These are phyloP conservation scores for Anagyrus pseudococci DNA, from an alignment of 2,888 invertebrate species.

Conservation along the genomic window DNA sequence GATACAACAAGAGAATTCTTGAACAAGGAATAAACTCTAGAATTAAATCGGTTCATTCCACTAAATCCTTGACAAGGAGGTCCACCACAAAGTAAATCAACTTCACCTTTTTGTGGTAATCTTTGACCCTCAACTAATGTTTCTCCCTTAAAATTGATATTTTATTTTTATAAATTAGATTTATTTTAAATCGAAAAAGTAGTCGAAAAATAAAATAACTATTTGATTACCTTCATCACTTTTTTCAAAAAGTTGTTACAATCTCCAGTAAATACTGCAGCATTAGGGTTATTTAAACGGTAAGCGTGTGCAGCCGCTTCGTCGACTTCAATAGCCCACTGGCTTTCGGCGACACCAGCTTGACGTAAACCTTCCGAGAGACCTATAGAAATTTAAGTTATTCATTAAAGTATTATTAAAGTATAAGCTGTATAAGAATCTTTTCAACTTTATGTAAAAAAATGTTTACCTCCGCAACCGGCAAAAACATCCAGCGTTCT, in stretches of 20 bases:
- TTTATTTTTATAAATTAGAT: constrained; percentile 3
- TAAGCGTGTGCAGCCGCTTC: constrained; percentile 82
- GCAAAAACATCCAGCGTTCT: constrained; percentile 82
- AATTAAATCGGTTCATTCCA: constrained; percentile 88
- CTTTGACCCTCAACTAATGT: constrained; percentile 65
- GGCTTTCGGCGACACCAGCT: constrained; percentile 72
- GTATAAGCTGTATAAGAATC: neutral
- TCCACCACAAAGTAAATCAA: constrained; percentile 84
- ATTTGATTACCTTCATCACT: constrained; percentile 68
- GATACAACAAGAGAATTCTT: constrained; percentile 86
- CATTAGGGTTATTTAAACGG: constrained; percentile 75
- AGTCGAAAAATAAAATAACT: constrained; percentile 1
- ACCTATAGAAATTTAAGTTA: constrained; percentile 57
- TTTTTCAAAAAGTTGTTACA: constrained; percentile 76
- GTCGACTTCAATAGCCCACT: constrained; percentile 85
- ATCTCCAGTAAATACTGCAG: constrained; percentile 82
- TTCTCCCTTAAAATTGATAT: constrained; percentile 58
- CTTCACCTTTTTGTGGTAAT: constrained; percentile 79
- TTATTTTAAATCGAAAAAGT: constrained; percentile 2
- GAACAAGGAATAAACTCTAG: constrained; percentile 82
- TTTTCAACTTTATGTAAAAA: neutral
- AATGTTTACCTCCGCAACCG: constrained; percentile 75
- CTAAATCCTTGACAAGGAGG: constrained; percentile 92
- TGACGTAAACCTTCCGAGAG: constrained; percentile 77
- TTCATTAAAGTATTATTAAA: neutral